Percentiles rank a stretch among this genome's conserved stretches.
phyloP scores from a whole-genome alignment of 2,888 invertebrate species.

The Andrena flavipes region DNA sequence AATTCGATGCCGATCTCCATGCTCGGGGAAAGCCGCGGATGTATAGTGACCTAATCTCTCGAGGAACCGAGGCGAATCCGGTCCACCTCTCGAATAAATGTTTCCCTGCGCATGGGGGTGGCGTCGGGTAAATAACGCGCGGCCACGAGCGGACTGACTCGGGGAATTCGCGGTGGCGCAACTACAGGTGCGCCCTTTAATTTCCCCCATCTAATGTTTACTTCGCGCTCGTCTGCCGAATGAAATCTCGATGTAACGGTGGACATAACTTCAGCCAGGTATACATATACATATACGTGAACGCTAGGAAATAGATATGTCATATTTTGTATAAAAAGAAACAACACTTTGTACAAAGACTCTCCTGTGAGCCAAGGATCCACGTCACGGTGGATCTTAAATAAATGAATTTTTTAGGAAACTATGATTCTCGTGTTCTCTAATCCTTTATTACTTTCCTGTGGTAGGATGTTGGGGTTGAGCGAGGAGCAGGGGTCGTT shows the following conservation, averaged over 20 bases:
- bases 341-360: slow-evolving; percentile 79
- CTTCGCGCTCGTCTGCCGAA: slow-evolving; percentile 24
- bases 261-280: slow-evolving; percentile 53
- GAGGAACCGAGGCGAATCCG: background rate
- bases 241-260: slow-evolving; percentile 70
- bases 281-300: slow-evolving; percentile 40
- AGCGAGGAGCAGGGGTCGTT: background rate
- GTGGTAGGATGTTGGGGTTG: background rate
- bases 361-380: slow-evolving; percentile 66
- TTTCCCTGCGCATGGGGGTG: slow-evolving; percentile 37
- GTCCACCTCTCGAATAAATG: background rate
- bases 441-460: background rate
- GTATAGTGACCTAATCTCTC: slow-evolving; percentile 59
- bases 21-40: slow-evolving; percentile 43
- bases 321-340: slow-evolving; percentile 80
- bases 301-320: slow-evolving; percentile 67
- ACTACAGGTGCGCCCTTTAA: slow-evolving; percentile 25
- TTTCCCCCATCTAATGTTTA: slow-evolving; percentile 17
- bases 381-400: slow-evolving; percentile 71
- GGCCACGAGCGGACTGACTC: slow-evolving; percentile 75
- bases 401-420: slow-evolving; percentile 83
- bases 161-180: slow-evolving; percentile 55
- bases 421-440: slow-evolving; percentile 10
- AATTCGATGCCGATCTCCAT: slow-evolving; percentile 34
- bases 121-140: slow-evolving; percentile 30